phyloP scores from a whole-genome alignment of 1,140 invertebrate species.

The Dinothrombium tinctorium region DNA sequence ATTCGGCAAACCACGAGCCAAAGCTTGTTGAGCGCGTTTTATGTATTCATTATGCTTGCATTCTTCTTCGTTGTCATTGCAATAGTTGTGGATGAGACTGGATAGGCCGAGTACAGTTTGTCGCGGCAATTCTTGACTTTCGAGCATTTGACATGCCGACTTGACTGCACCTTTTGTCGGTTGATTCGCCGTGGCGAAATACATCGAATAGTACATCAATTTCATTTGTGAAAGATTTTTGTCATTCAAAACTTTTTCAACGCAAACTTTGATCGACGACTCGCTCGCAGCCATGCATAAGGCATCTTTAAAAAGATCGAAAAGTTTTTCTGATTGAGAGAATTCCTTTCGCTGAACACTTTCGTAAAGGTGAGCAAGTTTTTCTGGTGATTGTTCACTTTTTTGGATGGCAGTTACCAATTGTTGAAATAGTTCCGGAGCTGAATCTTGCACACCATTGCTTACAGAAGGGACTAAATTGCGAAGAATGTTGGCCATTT shows the following conservation, averaged over 20 bases:
- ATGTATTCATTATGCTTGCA: too few species aligned
- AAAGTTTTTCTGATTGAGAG: constrained; percentile 2
- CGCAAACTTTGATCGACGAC: constrained; percentile 1
- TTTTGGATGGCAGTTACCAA: background rate
- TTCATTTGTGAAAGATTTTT: background rate
- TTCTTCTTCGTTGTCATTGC: too few species aligned
- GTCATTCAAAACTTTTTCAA: background rate
- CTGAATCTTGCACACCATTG: background rate
- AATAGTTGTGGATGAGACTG: background rate
- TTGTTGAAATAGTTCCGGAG: background rate
- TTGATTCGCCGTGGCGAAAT: background rate
- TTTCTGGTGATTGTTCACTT: background rate
- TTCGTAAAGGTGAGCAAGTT: background rate
- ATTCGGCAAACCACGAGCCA: too few species aligned
- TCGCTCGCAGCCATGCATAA: constrained; percentile 3
- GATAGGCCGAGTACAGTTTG: constrained; percentile 1
- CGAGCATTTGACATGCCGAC: background rate
- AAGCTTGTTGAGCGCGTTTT: too few species aligned
- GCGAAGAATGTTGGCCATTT: background rate
- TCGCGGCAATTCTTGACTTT: background rate
- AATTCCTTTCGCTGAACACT: background rate
- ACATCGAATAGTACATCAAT: background rate
- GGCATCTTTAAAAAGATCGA: constrained; percentile 7
- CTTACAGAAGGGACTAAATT: background rate
- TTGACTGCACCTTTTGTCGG: background rate